These are phyloP conservation scores for Crocallis elinguaria DNA, from an alignment of 2,888 invertebrate genomes.

Conservation along the genomic window DNA sequence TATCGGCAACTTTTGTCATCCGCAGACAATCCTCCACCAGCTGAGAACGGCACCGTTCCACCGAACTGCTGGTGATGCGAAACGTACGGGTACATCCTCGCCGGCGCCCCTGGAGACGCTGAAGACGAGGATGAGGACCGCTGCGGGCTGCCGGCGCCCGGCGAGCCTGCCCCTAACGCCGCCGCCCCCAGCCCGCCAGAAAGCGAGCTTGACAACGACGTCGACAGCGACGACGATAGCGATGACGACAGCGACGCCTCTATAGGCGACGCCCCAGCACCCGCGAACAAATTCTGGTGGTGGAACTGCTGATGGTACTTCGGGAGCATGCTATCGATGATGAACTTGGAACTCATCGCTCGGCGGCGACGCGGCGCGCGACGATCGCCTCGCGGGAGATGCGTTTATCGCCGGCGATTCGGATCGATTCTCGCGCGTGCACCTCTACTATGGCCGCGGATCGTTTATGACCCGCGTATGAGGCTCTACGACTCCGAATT, in stretches of 20 bases:
- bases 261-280: conserved; percentile 89
- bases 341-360: conserved; percentile 98
- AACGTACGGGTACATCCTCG: conserved; percentile 97
- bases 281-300: conserved; percentile 85
- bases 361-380: conserved; percentile 84
- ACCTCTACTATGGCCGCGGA: conserved; percentile 88
- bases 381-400: conserved; percentile 83
- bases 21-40: conserved; percentile 87
- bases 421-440: conserved; percentile 86
- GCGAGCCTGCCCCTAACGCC: conserved; percentile 85
- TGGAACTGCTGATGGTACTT: conserved; percentile 94
- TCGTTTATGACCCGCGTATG: conserved; percentile 94
- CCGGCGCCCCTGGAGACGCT: conserved; percentile 89
- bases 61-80: conserved; percentile 91
- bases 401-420: conserved; percentile 84
- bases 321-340: conserved; percentile 98
- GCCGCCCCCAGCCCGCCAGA: conserved; percentile 87
- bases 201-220: conserved; percentile 84
- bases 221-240: conserved; percentile 84
- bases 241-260: conserved; percentile 87
- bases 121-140: conserved; percentile 86
- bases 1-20: conserved; percentile 93
- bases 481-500: conserved; percentile 94
- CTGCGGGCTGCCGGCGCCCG: conserved; percentile 86
- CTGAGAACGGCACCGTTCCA: conserved; percentile 88